Evolutionary conservation across 2,888 invertebrate species (phyloP).

Genomic region (Phytoseiulus persimilis): DNA sequence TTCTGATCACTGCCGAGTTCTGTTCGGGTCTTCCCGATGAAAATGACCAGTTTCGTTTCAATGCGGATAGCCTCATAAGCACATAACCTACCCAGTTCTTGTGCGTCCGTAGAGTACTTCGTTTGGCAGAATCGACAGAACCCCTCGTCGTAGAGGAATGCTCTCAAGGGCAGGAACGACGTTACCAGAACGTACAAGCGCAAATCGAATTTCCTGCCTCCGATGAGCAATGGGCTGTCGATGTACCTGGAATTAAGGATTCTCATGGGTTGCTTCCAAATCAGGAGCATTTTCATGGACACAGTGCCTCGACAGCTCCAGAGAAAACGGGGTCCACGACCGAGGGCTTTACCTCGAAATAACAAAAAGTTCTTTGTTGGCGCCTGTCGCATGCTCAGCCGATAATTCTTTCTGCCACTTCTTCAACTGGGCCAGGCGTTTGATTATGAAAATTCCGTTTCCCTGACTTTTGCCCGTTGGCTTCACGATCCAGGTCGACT

Average conservation of each 20-base stretch:
- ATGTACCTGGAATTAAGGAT: conserved; percentile 86
- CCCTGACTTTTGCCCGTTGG: conserved; percentile 80
- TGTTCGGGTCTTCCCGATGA: too few relatives aligned
- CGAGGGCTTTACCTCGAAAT: neutral
- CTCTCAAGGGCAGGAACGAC: conserved; percentile 83
- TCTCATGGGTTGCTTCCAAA: neutral
- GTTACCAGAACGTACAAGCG: conserved; percentile 84
- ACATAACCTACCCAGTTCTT: conserved; percentile 46
- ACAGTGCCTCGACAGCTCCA: too few relatives aligned
- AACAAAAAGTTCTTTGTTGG: conserved; percentile 26
- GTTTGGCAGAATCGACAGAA: conserved; percentile 94
- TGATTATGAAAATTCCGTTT: conserved; percentile 88
- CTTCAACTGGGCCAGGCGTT: conserved; percentile 84
- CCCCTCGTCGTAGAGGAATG: conserved; percentile 71
- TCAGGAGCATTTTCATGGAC: too few relatives aligned
- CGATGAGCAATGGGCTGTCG: conserved; percentile 84
- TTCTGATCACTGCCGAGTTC: neutral
- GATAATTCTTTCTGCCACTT: conserved; percentile 48
- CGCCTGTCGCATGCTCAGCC: conserved; percentile 36
- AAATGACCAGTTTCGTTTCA: too few relatives aligned
- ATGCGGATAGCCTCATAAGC: too few relatives aligned
- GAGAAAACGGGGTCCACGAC: too few relatives aligned
- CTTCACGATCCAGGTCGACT: conserved; percentile 93
- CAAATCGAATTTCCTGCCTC: conserved; percentile 90
- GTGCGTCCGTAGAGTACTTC: conserved; percentile 61